Conservation (phyloP, 2,888 invertebrate species). For the Altica lythri region DNA sequence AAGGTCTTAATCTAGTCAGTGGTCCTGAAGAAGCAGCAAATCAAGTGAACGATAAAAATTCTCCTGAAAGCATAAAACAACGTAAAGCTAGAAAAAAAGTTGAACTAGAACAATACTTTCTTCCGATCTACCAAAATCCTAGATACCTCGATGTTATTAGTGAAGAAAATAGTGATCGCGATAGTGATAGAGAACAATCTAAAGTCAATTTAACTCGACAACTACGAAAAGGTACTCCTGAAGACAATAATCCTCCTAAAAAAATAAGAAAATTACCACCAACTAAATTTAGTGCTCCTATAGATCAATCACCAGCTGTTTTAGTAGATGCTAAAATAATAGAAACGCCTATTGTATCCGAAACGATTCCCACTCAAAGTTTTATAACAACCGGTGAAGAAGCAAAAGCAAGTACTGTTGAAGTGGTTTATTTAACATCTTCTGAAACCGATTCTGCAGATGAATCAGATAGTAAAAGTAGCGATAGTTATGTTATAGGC, state of each 20-base stretch:
- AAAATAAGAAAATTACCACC: slow-evolving; percentile 17
- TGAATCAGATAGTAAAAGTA: slow-evolving; percentile 30
- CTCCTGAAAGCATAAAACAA: slow-evolving; percentile 47
- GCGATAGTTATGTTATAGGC: slow-evolving; percentile 29
- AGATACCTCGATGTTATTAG: slow-evolving; percentile 77
- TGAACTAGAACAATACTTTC: slow-evolving; percentile 62
- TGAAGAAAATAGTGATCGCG: slow-evolving; percentile 65
- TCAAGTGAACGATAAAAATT: slow-evolving; percentile 35
- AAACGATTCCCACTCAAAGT: slow-evolving; percentile 65
- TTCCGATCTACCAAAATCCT: slow-evolving; percentile 65
- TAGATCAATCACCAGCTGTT: slow-evolving; percentile 45
- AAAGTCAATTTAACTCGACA: slow-evolving; percentile 41
- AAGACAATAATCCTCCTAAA: slow-evolving; percentile 36
- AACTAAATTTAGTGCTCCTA: slow-evolving; percentile 24
- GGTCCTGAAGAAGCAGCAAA: slow-evolving; percentile 56
- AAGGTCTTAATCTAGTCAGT: slow-evolving; percentile 62
- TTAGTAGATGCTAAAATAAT: slow-evolving; percentile 66
- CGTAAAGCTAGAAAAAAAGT: slow-evolving; percentile 62
- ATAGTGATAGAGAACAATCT: slow-evolving; percentile 59
- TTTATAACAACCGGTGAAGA: slow-evolving; percentile 47
- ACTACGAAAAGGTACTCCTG: slow-evolving; percentile 47
- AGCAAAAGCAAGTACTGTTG: slow-evolving; percentile 58
- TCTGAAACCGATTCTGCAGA: slow-evolving; percentile 33
- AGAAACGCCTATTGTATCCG: slow-evolving; percentile 47
- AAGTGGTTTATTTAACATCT: slow-evolving; percentile 68